phyloP scores from a whole-genome alignment of 1,140 invertebrate species.

The Luehdorfia chinensis region DNA sequence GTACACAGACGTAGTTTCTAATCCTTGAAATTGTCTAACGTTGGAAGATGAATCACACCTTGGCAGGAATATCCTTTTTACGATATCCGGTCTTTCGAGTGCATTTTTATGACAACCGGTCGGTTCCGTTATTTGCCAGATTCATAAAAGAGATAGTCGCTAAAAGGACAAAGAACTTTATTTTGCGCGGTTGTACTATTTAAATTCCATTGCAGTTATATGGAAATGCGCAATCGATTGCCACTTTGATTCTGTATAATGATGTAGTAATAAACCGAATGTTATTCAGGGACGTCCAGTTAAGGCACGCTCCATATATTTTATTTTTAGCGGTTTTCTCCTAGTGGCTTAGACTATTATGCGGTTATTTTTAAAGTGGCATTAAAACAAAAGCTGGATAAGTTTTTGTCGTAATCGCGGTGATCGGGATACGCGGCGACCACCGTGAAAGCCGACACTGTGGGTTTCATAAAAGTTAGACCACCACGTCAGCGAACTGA shows the following conservation, averaged over 20 bases:
- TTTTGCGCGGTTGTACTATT: not conserved
- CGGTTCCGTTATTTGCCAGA: slow-evolving; percentile 4
- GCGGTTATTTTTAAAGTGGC: slow-evolving; percentile 41
- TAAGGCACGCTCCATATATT: slow-evolving; percentile 23
- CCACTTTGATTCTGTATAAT: slow-evolving; percentile 23
- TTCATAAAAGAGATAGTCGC: slow-evolving; percentile 3
- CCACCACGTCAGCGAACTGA: slow-evolving; percentile 11
- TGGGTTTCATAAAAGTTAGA: slow-evolving; percentile 18
- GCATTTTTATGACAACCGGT: slow-evolving; percentile 12
- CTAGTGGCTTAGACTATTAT: slow-evolving; percentile 41
- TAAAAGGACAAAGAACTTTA: slow-evolving; percentile 5
- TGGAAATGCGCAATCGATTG: slow-evolving; percentile 28
- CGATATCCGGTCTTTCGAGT: slow-evolving; percentile 8
- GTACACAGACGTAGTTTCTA: not conserved
- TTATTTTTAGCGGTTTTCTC: slow-evolving; percentile 45
- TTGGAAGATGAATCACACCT: slow-evolving; percentile 10
- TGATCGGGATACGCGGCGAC: slow-evolving; percentile 34
- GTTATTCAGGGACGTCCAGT: slow-evolving; percentile 31
- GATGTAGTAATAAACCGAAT: slow-evolving; percentile 30
- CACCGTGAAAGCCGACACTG: slow-evolving; percentile 27
- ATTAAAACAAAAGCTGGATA: slow-evolving; percentile 36
- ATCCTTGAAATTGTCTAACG: not conserved
- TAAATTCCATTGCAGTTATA: slow-evolving; percentile 5
- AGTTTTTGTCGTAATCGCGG: slow-evolving; percentile 45
- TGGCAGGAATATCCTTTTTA: slow-evolving; percentile 2